These are phyloP conservation scores for Euphysa ruthae DNA, from an alignment of 30 jellyfish, hydroid and myxozoan genomes.

Conservation along the genomic window DNA sequence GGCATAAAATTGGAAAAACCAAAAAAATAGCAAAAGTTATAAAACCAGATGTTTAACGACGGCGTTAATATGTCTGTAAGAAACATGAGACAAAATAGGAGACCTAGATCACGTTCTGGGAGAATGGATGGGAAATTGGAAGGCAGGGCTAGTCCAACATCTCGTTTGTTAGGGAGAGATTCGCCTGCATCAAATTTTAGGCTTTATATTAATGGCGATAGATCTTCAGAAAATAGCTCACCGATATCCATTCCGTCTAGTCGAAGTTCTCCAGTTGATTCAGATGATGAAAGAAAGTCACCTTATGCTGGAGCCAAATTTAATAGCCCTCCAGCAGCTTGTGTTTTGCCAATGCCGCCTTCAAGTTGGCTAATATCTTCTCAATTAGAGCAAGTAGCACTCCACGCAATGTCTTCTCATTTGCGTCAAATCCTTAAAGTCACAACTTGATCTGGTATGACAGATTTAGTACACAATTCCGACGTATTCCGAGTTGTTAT, in stretches of 20 bases:
- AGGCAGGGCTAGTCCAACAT: constrained; percentile 22
- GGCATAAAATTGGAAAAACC: constrained; percentile 1
- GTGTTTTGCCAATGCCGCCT: constrained; percentile 89
- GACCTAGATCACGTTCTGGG: constrained; percentile 3
- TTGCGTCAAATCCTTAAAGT: constrained; percentile 84
- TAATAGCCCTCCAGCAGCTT: constrained; percentile 97
- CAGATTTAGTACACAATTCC: background rate
- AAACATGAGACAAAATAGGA: background rate
- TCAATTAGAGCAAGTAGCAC: constrained; percentile 16
- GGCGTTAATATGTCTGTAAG: constrained; percentile 28
- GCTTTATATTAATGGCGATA: background rate
- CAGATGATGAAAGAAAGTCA: constrained; percentile 30
- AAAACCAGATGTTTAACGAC: background rate
- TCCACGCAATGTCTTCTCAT: constrained; percentile 90
- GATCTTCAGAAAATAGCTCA: constrained; percentile 15
- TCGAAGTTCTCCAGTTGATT: constrained; percentile 7
- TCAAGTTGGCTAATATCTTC: constrained; percentile 59
- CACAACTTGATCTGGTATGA: constrained; percentile 42
- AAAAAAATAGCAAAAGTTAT: background rate
- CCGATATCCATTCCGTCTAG: constrained; percentile 19
- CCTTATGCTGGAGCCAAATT: constrained; percentile 96
- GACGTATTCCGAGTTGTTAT: background rate
- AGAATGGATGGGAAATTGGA: constrained; percentile 4
- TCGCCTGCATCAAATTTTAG: constrained; percentile 21
- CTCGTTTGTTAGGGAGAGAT: constrained; percentile 13